Percentiles rank a stretch among this genome's conserved stretches.
phyloP scores from a whole-genome alignment of 2,888 invertebrate species.

The Geophilus truncorum region DNA sequence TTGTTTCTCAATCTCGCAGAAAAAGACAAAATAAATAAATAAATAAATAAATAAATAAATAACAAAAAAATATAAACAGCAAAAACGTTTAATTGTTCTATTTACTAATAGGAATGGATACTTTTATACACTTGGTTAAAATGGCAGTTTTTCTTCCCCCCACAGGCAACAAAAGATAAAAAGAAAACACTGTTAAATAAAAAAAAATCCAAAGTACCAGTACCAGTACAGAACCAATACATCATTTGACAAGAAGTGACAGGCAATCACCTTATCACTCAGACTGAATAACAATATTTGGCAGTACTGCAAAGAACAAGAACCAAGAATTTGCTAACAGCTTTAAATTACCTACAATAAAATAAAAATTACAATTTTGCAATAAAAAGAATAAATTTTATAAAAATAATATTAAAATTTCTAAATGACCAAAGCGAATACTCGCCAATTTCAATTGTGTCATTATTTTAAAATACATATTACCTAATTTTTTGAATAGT shows the following conservation, averaged over 20 bases:
- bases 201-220: too few species aligned
- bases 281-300: neutral
- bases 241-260: neutral
- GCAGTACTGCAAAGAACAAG: neutral
- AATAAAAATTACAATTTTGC: neutral
- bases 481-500: neutral
- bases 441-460: neutral
- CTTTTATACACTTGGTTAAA: neutral
- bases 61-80: neutral
- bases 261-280: neutral
- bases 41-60: too few species aligned
- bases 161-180: neutral
- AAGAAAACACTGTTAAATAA: neutral
- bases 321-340: neutral
- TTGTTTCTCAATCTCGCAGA: too few species aligned
- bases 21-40: too few species aligned
- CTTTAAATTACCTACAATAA: neutral
- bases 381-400: too few species aligned
- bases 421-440: neutral
- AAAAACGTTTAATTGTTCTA: neutral
- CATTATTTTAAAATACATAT: neutral
- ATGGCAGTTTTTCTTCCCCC: neutral
- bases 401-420: neutral
- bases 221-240: neutral
- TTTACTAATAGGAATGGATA: neutral